Conservation (phyloP, 2,797 vertebrate genomes). For the Cyprinella venusta region DNA sequence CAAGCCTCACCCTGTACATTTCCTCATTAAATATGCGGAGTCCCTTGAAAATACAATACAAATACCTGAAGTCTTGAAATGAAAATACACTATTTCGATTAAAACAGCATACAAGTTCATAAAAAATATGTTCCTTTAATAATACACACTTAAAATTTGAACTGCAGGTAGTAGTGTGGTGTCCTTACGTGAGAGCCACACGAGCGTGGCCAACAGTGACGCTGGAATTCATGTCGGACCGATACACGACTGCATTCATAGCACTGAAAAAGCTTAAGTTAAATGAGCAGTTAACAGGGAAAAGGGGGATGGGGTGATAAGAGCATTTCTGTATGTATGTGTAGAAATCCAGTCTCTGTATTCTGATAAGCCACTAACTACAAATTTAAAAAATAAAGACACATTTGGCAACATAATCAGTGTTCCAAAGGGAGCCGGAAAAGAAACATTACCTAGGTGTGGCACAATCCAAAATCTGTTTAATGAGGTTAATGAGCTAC, state of each 20-base stretch:
- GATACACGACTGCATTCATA: constrained; percentile 58
- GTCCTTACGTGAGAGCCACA: constrained; percentile 58
- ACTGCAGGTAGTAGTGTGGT: constrained; percentile 75
- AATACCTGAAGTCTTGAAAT: not conserved
- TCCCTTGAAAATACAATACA: not conserved
- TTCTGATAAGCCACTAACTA: constrained; percentile 61
- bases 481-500: constrained; percentile 58
- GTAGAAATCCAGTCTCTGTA: constrained; percentile 24
- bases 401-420: constrained; percentile 61
- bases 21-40: not conserved
- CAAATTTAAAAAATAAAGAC: constrained; percentile 54
- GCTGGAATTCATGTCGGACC: constrained; percentile 51
- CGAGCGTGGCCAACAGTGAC: constrained; percentile 47
- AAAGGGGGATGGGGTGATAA: constrained; percentile 12
- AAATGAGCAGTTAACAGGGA: constrained; percentile 52
- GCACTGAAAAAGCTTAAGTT: constrained; percentile 58
- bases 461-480: constrained; percentile 53
- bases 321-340: constrained; percentile 37
- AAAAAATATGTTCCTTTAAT: constrained; percentile 92
- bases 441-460: constrained; percentile 52
- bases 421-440: constrained; percentile 36
- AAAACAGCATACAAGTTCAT: constrained; percentile 70
- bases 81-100: not conserved
- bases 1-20: not conserved
- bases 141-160: constrained; percentile 87